These are phyloP conservation scores for Eurytoma californica DNA, from an alignment of 2,888 invertebrate genomes.

Conservation along the genomic window DNA sequence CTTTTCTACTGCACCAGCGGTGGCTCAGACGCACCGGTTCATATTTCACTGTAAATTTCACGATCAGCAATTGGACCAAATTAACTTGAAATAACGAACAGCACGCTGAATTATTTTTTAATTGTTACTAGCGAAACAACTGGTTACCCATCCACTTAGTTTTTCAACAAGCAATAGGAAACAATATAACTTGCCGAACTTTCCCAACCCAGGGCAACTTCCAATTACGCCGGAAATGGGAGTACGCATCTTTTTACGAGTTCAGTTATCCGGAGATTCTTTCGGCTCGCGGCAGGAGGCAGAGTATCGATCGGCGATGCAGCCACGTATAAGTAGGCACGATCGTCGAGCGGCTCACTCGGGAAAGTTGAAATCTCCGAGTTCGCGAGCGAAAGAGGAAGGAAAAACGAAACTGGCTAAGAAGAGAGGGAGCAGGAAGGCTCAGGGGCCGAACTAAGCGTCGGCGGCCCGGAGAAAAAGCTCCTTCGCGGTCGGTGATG, in stretches of 20 bases:
- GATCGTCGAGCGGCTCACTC: neutral
- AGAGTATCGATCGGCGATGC: slow-evolving; percentile 40
- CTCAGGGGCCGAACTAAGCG: neutral
- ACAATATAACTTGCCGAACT: too few species aligned
- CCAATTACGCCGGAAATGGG: too few species aligned
- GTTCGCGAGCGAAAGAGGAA: neutral
- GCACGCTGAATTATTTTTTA: too few species aligned
- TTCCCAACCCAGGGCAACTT: too few species aligned
- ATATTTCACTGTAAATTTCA: too few species aligned
- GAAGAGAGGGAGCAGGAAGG: neutral
- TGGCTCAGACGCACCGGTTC: too few species aligned
- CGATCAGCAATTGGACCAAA: too few species aligned
- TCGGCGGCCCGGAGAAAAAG: slow-evolving; percentile 14
- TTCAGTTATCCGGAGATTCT: too few species aligned
- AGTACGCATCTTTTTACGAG: too few species aligned
- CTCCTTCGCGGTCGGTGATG: slow-evolving; percentile 38
- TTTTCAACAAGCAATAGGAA: neutral
- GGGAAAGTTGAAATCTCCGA: slow-evolving; percentile 42
- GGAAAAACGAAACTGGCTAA: neutral
- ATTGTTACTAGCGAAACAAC: too few species aligned
- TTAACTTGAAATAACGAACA: too few species aligned
- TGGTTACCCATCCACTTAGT: neutral
- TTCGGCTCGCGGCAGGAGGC: neutral
- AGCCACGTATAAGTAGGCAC: slow-evolving; percentile 26
- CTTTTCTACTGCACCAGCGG: too few species aligned